Conservation (phyloP, 2,113 vertebrate species). For the Rhodinocichla rosea region DNA sequence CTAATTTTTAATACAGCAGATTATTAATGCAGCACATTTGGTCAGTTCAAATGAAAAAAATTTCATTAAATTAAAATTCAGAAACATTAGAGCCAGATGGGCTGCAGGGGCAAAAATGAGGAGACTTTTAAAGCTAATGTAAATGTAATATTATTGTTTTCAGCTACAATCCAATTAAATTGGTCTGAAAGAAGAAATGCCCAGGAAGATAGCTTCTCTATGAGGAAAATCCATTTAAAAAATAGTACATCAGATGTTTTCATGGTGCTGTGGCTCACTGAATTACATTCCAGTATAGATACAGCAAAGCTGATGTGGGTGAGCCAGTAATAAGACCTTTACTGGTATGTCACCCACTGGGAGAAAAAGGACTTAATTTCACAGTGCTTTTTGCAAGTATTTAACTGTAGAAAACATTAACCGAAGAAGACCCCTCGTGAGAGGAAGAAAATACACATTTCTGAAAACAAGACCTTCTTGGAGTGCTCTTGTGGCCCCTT, state of each 20-base stretch:
- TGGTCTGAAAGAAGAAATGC: slow-evolving; percentile 1
- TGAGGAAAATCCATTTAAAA: slow-evolving; percentile 50
- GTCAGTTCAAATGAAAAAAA: slow-evolving; percentile 9
- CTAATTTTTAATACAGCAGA: neutral
- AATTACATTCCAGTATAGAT: neutral
- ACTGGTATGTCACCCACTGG: neutral
- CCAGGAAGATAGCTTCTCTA: neutral
- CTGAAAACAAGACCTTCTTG: rapidly evolving
- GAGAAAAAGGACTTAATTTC: neutral
- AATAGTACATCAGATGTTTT: neutral
- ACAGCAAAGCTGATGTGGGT: neutral
- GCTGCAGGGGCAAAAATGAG: neutral
- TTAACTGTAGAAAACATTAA: neutral
- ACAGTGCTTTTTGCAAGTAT: neutral
- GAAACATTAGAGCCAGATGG: slow-evolving; percentile 16
- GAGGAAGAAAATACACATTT: neutral
- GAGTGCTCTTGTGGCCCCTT: neutral
- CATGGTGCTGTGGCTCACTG: neutral
- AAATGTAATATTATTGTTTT: slow-evolving; percentile 26
- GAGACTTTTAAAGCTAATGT: neutral
- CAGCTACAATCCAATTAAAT: slow-evolving; percentile 43
- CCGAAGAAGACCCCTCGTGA: neutral
- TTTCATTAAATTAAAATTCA: slow-evolving; percentile 29
- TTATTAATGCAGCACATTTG: slow-evolving; percentile 4
- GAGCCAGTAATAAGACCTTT: neutral